Evolutionary conservation across 2,888 invertebrate species (phyloP).

Genomic region (Cetonia aurata): DNA sequence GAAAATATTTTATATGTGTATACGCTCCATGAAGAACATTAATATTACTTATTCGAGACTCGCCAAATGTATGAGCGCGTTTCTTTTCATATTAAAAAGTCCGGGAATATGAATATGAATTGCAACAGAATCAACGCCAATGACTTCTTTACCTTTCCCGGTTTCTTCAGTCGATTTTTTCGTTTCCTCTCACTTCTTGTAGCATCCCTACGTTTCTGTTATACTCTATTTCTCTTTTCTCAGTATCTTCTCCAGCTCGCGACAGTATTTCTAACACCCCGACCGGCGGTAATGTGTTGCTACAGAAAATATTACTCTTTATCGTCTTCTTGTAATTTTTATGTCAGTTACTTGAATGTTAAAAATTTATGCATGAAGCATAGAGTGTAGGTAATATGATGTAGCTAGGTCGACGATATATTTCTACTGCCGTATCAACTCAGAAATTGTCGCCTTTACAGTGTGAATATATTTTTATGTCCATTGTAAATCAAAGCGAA

Average conservation of each 20-base stretch:
- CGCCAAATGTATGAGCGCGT: not conserved
- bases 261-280: not conserved
- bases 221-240: not conserved
- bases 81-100: conserved; percentile 21
- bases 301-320: conserved; percentile 18
- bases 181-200: too few relatives aligned
- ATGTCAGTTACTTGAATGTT: conserved; percentile 19
- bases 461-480: conserved; percentile 23
- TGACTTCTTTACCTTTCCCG: conserved; percentile 1
- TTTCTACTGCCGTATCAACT: not conserved
- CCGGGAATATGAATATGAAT: conserved; percentile 25
- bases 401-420: not conserved
- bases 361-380: conserved; percentile 18
- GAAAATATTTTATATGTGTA: conserved; percentile 23
- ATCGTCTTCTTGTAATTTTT: conserved; percentile 31
- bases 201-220: not conserved
- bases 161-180: too few relatives aligned
- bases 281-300: not conserved
- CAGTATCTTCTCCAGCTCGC: not conserved
- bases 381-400: conserved; percentile 3
- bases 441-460: not conserved
- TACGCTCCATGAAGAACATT: conserved; percentile 22
- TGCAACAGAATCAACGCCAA: conserved; percentile 26
- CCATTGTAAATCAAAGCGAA: conserved; percentile 23
- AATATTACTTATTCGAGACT: conserved; percentile 31